Base-by-base conservation (phyloP, 2,888 invertebrate species). In the Limnephilus auricula region DNA sequence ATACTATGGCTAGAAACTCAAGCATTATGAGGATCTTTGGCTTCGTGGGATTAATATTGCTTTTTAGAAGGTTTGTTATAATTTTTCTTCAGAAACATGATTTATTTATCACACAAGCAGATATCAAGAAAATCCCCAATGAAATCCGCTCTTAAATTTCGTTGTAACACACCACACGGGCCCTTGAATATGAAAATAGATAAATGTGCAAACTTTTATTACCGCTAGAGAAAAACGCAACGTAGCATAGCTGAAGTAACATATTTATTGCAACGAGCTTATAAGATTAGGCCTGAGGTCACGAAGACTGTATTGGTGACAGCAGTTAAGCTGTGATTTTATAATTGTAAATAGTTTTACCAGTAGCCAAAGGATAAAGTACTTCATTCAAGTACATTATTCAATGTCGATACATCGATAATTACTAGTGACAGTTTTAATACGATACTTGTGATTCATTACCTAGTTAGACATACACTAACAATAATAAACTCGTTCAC, bases 11-110 rank as follows among this genome's bases (percentile, higher is more conserved):
- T 86, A 31, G 80, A 86, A 31, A 84, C 31, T 89, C 84, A n/a
- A 31, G 50, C n/a, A 80, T 86, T 31, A 89, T 89, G 91, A 89
- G 30, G 79, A n/a, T 91, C 37, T 50, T 89, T 86, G 40, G 15
- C 30, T 37, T 89, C 0, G 15, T 83, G 79, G 86, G 88, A 50
- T 45, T 91, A 6, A n/a, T 86, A 86, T 32, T 34, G 45, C 45
- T 40, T 80, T 50, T 89, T 12, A 50, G 80, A 65, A 91, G 91
- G 91, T 91, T 89, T 79, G 91, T 89, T 79, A 18, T 25, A 9
- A 65, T n/a, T 65, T n/a, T 9, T 65, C 25, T 1, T 25, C 65
- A 65, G 25, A 65, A 65, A 25, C n/a, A 25, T 25, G 25, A 65
- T 25, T 65, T 25, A 9, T 25, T 45, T 15, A 34, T 34, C 34